A percentile compares a stretch with the other conserved stretches of the same genome.
These are phyloP conservation scores for Phalera bucephala DNA, from an alignment of 2,888 invertebrate species.

Conservation along the genomic window DNA sequence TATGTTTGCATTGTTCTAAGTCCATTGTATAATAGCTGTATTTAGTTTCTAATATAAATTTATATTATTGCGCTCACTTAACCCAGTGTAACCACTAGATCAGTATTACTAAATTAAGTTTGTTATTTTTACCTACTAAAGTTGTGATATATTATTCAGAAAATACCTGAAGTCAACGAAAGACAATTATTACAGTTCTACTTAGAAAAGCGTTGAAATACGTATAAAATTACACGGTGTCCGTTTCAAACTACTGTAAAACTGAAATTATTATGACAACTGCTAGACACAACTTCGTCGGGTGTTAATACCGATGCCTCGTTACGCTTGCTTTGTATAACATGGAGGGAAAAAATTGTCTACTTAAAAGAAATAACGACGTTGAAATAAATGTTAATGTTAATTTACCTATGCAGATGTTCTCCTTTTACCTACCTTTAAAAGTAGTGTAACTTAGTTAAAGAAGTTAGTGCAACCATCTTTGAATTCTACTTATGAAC, in stretches of 20 bases:
- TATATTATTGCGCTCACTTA: too few relatives aligned
- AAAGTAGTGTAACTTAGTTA: too few relatives aligned
- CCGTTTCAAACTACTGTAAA: constrained; percentile 40
- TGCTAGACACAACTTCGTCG: constrained; percentile 38
- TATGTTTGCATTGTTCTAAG: too few relatives aligned
- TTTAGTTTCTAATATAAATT: too few relatives aligned
- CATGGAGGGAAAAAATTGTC: not conserved
- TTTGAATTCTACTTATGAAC: too few relatives aligned
- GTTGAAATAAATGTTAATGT: not conserved
- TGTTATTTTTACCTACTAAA: too few relatives aligned
- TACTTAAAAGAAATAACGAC: not conserved
- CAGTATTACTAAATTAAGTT: too few relatives aligned
- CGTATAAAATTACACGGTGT: constrained; percentile 35
- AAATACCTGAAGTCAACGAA: constrained; percentile 1
- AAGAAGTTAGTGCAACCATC: too few relatives aligned
- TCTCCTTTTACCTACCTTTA: too few relatives aligned
- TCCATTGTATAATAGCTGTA: too few relatives aligned
- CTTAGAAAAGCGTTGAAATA: constrained; percentile 6
- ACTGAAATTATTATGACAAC: constrained; percentile 49
- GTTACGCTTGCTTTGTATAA: constrained; percentile 25
- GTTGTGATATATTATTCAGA: not conserved
- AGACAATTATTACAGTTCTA: constrained; percentile 1
- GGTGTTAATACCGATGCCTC: constrained; percentile 29
- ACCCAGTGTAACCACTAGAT: too few relatives aligned
- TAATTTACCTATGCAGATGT: too few relatives aligned